Base-by-base conservation (phyloP, 2,113 vertebrate species). In the Lamprologus tigripictilis region DNA sequence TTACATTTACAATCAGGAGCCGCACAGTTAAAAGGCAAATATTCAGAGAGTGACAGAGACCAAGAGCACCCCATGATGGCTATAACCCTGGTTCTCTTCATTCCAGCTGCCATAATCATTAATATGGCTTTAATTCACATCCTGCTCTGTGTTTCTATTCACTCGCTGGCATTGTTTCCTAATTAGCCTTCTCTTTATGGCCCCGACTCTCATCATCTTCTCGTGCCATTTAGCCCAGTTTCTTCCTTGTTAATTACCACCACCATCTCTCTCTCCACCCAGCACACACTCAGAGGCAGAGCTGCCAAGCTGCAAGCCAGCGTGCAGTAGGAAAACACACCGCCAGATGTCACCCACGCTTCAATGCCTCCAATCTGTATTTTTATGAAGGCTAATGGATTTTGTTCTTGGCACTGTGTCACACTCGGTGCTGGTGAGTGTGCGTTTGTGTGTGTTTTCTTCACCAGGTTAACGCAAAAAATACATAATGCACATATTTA, bases 281-380 rank as follows among this genome's bases (percentile, higher is more conserved):
- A 4, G 31, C n/a, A 80, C 11, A 16, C 21, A 28, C 80, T 45
- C 28, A 3, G 51, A 68, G 81, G 40, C 68, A 11, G 84, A 47
- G 58, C 26, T 13, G 80, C 80, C 31, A 58, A 81, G 80, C 86
- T 58, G 21, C 78, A 83, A 68, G 66, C 79, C 51, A 78, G 31
- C 13, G 3, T 93, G 93, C 92, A 93, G 92, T 92, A 80, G 8
- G 58, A 26, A 80, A 84, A 82, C 53, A 55, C 51, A 78, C 95
- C 95, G 87, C 88, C 92, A 93, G 95, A 92, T 92, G 95, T 93
- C 93, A 85, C 90, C 87, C 90, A 88, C 21, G 85, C 88, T 61
- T 92, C 92, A 68, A 80, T 86, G 80, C 81, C 71, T 57, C 45
- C 76, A 71, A 85, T 93, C 78, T 83, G 79, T 71, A 35, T 83